Conservation (phyloP, 2,113 vertebrate species). For the Cnemophilus loriae region DNA sequence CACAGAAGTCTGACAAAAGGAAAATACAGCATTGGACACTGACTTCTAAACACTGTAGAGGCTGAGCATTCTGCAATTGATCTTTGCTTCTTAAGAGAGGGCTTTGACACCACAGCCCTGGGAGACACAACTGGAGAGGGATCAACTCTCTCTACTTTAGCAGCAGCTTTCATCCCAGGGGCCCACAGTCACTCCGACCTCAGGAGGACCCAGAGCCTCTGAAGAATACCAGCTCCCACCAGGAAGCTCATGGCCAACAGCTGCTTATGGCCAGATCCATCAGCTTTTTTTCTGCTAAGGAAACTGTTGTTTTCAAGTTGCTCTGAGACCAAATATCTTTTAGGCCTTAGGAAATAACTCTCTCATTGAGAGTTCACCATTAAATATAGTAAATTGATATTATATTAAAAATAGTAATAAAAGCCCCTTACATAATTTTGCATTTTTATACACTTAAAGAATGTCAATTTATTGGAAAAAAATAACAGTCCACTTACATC, state of each 20-base stretch:
- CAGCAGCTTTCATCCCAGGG: background rate
- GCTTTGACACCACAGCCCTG: background rate
- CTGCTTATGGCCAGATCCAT: background rate
- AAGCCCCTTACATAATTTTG: background rate
- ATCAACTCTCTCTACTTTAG: background rate
- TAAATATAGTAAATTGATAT: background rate
- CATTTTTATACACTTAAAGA: conserved; percentile 25
- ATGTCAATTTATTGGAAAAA: conserved; percentile 14
- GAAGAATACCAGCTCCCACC: background rate
- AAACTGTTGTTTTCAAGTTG: background rate
- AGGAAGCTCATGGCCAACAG: background rate
- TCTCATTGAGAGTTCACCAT: background rate
- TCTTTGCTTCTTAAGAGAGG: background rate
- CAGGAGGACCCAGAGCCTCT: background rate
- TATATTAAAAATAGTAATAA: conserved; percentile 15
- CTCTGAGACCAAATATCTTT: background rate
- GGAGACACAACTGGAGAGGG: background rate
- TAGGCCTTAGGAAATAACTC: background rate
- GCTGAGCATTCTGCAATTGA: background rate
- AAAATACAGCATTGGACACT: background rate
- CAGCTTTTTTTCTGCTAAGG: background rate
- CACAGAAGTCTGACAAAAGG: background rate
- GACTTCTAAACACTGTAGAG: background rate
- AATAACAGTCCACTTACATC: background rate
- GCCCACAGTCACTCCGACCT: background rate